Percentiles rank a stretch among this genome's conserved stretches.
phyloP scores from a whole-genome alignment of 92 coral and sea anemone species.

The Porites evermanni region DNA sequence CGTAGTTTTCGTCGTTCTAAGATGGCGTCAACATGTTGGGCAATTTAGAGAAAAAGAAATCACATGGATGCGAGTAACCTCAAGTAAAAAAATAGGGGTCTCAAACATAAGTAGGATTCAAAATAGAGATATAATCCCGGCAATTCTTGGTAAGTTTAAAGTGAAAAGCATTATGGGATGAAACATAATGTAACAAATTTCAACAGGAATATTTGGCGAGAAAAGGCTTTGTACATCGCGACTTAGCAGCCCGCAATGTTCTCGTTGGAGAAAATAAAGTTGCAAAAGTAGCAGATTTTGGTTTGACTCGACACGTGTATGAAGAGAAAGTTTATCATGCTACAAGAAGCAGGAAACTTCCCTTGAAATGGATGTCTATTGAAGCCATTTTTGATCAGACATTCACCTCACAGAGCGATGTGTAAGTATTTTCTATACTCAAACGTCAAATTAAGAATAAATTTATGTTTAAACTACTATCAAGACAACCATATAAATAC shows the following conservation, averaged over 20 bases:
- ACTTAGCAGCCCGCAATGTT: conserved; percentile 85
- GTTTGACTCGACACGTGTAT: conserved; percentile 86
- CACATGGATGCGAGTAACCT: too few species aligned
- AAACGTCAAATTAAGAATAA: background rate
- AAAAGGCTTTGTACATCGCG: conserved; percentile 85
- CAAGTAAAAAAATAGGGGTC: too few species aligned
- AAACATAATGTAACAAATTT: background rate
- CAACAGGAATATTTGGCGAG: conserved; percentile 74
- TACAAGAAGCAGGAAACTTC: conserved; percentile 71
- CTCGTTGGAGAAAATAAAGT: conserved; percentile 82
- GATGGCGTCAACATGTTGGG: too few species aligned
- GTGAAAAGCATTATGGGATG: too few species aligned
- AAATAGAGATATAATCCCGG: too few species aligned
- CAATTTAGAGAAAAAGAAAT: too few species aligned
- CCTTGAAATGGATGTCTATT: conserved; percentile 88
- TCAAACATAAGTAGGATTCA: too few species aligned
- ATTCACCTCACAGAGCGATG: conserved; percentile 81
- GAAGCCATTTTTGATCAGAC: conserved; percentile 90
- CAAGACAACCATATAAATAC: too few species aligned
- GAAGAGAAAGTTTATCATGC: conserved; percentile 78
- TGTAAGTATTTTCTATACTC: conserved; percentile 45
- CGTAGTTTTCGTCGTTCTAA: too few species aligned
- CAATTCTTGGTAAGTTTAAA: too few species aligned
- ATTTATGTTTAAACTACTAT: too few species aligned
- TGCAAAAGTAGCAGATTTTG: conserved; percentile 89